Percentiles rank a stretch among this genome's conserved stretches.
Conservation (phyloP, 2,888 invertebrate genomes). For the Drosophila neutralis region DNA sequence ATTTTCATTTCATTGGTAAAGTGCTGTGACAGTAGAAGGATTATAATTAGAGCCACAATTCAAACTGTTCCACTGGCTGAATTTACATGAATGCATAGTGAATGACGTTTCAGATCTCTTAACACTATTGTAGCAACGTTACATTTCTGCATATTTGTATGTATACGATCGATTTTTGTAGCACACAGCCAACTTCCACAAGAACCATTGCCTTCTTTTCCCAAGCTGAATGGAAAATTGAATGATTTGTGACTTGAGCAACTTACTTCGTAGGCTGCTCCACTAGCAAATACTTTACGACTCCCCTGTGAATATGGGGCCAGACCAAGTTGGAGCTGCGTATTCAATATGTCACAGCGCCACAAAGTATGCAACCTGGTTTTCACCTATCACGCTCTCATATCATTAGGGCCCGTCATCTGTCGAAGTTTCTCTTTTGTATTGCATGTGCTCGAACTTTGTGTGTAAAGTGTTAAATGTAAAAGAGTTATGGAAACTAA, state of each 20-base stretch:
- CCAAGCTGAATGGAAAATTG: slow-evolving; percentile 41
- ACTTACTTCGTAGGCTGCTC: slow-evolving; percentile 27
- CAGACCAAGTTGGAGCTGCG: slow-evolving; percentile 12
- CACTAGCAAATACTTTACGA: slow-evolving; percentile 49
- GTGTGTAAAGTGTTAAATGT: neutral
- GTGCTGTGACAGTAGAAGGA: neutral
- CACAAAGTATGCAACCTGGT: slow-evolving; percentile 27
- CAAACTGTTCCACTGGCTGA: neutral
- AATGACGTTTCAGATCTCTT: slow-evolving; percentile 10
- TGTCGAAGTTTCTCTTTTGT: slow-evolving; percentile 27
- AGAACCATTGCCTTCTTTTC: slow-evolving; percentile 10
- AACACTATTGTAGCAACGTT: neutral
- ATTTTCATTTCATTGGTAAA: slow-evolving; percentile 7
- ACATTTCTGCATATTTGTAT: neutral
- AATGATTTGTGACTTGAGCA: slow-evolving; percentile 65
- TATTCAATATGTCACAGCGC: slow-evolving; percentile 32
- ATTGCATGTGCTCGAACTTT: slow-evolving; percentile 6
- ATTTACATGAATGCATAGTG: slow-evolving; percentile 16
- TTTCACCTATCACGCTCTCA: slow-evolving; percentile 38
- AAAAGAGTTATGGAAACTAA: neutral
- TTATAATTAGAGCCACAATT: slow-evolving; percentile 14
- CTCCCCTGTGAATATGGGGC: slow-evolving; percentile 42
- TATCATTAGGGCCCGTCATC: slow-evolving; percentile 36
- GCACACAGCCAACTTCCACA: slow-evolving; percentile 2
- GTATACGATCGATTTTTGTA: neutral